A percentile compares a stretch with the other conserved stretches of the same genome.
These are phyloP conservation scores for Hycleus cichorii DNA, from an alignment of 1,140 invertebrate genomes.

Conservation along the genomic window DNA sequence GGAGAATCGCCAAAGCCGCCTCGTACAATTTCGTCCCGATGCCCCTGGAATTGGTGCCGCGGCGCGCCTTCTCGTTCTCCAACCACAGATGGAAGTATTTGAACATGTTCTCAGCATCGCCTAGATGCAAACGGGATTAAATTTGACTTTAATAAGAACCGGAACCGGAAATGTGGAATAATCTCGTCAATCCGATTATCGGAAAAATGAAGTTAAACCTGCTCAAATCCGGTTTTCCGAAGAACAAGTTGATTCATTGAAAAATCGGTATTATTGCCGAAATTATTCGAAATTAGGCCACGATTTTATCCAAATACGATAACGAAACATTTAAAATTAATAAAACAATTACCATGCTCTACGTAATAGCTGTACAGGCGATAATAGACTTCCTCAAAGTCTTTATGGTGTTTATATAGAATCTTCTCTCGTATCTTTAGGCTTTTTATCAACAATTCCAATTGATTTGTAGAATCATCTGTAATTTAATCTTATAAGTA, in stretches of 20 bases:
- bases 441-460: slow-evolving; percentile 24
- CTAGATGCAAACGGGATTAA: slow-evolving; percentile 9
- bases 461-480: slow-evolving; percentile 23
- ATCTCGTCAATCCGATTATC: too few relatives aligned
- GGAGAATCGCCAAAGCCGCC: slow-evolving; percentile 28
- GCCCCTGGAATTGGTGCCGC: slow-evolving; percentile 24
- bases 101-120: slow-evolving; percentile 28
- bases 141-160: background rate
- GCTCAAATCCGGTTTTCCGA: too few relatives aligned
- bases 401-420: slow-evolving; percentile 30
- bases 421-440: slow-evolving; percentile 29
- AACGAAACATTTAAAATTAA: background rate
- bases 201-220: too few relatives aligned
- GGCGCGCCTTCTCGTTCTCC: slow-evolving; percentile 27
- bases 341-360: slow-evolving; percentile 19
- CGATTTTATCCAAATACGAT: too few relatives aligned
- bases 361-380: slow-evolving; percentile 27
- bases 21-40: slow-evolving; percentile 31
- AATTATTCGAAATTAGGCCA: too few relatives aligned
- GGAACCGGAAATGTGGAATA: background rate
- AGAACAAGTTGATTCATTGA: too few relatives aligned
- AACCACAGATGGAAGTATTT: slow-evolving; percentile 32
- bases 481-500: slow-evolving; percentile 1
- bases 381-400: slow-evolving; percentile 31
- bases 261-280: too few relatives aligned